phyloP scores from a whole-genome alignment of 2,113 vertebrate species.

The Dipodomys stephensi region DNA sequence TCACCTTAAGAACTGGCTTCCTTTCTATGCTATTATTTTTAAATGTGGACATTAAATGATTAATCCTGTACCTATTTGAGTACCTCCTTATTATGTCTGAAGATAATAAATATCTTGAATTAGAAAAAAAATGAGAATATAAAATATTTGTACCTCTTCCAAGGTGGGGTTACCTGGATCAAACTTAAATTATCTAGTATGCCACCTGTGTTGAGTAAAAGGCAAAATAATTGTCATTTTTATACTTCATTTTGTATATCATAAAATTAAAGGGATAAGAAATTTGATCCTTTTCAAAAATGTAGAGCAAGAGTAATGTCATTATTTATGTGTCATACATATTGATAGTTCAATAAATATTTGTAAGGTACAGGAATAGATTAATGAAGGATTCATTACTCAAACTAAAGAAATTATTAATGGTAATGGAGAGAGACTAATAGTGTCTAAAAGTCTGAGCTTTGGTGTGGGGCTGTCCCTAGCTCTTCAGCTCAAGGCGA shows the following conservation, averaged over 20 bases:
- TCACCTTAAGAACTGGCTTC: background rate
- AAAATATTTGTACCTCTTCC: slow-evolving; percentile 54
- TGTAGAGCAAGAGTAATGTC: background rate
- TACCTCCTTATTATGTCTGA: slow-evolving; percentile 4
- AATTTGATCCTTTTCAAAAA: slow-evolving; percentile 37
- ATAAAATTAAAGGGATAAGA: slow-evolving; percentile 38
- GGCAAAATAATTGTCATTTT: slow-evolving; percentile 55
- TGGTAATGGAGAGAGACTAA: background rate
- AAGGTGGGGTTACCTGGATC: slow-evolving; percentile 42
- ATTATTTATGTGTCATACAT: background rate
- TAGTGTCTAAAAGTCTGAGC: background rate
- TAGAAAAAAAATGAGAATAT: slow-evolving; percentile 49
- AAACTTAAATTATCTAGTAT: slow-evolving; percentile 25
- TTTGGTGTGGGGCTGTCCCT: background rate
- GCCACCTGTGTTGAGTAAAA: slow-evolving; percentile 21
- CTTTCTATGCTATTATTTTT: background rate
- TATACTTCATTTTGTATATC: slow-evolving; percentile 21
- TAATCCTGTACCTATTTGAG: background rate
- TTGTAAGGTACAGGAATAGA: background rate
- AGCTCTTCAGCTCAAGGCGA: no score
- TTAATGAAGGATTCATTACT: background rate
- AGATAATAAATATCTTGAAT: slow-evolving; percentile 47
- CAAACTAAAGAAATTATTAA: background rate
- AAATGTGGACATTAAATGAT: background rate
- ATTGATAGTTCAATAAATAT: background rate